Base-by-base conservation (phyloP, 2,113 vertebrate genomes). In the Tupaia chinensis region DNA sequence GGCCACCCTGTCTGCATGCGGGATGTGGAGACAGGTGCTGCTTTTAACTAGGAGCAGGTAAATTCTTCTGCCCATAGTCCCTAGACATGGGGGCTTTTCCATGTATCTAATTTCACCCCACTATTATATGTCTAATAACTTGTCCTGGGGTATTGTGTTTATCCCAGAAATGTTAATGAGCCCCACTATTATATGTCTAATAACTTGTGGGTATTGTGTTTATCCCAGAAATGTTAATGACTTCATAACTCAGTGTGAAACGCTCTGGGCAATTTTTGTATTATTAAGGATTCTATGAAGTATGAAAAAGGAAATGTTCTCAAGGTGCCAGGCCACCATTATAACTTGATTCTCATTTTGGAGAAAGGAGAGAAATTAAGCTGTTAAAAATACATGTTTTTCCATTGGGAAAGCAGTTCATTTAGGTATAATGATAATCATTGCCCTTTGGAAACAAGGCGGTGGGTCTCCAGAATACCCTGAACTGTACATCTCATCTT, bases 191-290 rank as follows among this genome's bases (percentile, higher is more conserved):
- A 19, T 63, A 11, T 1, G 23, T 83, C 97, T 94, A 96, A 97
- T 95, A 94, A 80, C 93, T 89, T 93, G 94, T 96, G 94, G 97
- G 96, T 91, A 91, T 60, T 93, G 93, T 97, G 94, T 98, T 97
- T 97, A 95, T 96, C 95, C 91, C 94, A 77, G 85, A 96, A 97
- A 97, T 97, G 97, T 94, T 97, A 98, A 98, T 96, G 95, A 96
- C 91, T 97, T 97, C 96, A 93, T 97, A 96, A 96, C 86, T 96
- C 97, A 89, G 96, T 78, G 94, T 95, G 97, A 96, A 97, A 44
- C 78, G 97, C 97, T 97, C 60, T 77, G 93, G 96, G 96, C 96
- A 69, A 95, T 96, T 96, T 97, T 90, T 92, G 76, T 97, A 87
- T 97, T 96, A 97, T 97, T 97, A 96, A 91, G 94, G 66, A 96